Evolutionary conservation across 2,888 invertebrate species (phyloP).

Genomic region (Adineta ricciae): DNA sequence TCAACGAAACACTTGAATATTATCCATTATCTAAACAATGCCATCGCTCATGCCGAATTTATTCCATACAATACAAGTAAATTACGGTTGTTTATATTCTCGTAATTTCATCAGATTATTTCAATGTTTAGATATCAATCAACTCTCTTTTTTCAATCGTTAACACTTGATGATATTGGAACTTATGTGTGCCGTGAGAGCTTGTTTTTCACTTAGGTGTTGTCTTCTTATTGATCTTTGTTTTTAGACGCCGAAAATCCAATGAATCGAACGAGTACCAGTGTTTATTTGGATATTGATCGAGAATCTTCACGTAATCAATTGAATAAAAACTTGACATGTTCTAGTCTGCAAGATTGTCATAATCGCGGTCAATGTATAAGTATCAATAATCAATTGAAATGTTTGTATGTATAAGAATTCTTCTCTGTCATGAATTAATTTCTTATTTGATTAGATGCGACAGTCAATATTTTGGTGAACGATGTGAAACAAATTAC

Average conservation of each 20-base stretch:
- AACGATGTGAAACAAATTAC: not conserved
- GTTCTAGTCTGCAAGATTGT: not conserved
- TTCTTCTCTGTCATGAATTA: not conserved
- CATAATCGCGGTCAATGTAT: not conserved
- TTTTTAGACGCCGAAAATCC: conserved; percentile 7
- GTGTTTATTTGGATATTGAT: not conserved
- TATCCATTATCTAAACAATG: not conserved
- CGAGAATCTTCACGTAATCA: not conserved
- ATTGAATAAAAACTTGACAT: not conserved
- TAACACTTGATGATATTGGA: not conserved
- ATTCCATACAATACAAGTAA: not conserved
- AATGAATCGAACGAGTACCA: not conserved
- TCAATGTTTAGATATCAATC: not conserved
- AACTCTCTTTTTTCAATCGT: not conserved
- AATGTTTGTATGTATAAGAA: not conserved
- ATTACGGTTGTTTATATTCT: not conserved
- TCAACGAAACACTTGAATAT: not conserved
- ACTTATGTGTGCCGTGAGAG: not conserved
- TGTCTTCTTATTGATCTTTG: too few species aligned
- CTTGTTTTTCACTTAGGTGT: too few species aligned
- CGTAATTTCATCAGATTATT: not conserved
- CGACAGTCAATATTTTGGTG: not conserved
- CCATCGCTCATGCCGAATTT: not conserved
- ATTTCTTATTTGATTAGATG: not conserved
- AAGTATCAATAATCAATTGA: not conserved